Base-by-base conservation (phyloP, 2,797 vertebrate species). In the Coilia nasus region DNA sequence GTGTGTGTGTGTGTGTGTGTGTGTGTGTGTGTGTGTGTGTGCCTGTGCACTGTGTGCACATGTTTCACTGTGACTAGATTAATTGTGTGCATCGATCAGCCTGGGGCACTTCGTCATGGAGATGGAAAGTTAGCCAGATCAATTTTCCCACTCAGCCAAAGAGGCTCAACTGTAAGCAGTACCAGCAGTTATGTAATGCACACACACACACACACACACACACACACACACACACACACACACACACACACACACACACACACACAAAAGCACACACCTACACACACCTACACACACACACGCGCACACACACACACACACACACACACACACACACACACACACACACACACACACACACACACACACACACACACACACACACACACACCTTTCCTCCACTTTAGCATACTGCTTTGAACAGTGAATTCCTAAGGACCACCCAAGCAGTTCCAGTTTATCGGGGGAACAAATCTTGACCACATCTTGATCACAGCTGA, bases 21-120 rank as follows among this genome's bases (percentile, higher is more conserved):
- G 50, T 3, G 7, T 54, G 50, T 54, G 50, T 54, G 50, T 54
- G 50, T 54, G 50, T 54, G 50, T 54, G 50, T 54, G 12, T 15
- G 28, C 3, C 28, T 15, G 28, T 54, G 50, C 12, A 14, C 12
- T 44, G 25, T 81, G 41, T 56, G 35, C 82, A 10, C 35, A 44
- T n/a, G 71, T 44, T 17, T 78, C 71, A 78, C 54, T 81, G 35
- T 23, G 78, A 81, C 44, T 50, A 57, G 85, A 78, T 83, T 41
- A 41, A 83, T 85, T 41, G 78, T n/a, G 46, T 17, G n/a, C 71
- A 88, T 86, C 82, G 84, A 89, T 84, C 25, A 3, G 82, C 31
- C 71, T 10, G 6, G 35, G 71, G 35, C 71, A 44, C 19, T 44
- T 35, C 17, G 71, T 78, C 71, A 78, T 44, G 71, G 71, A 44